Evolutionary conservation across 2,797 vertebrate genomes (phyloP).

Genomic region (Eulemur coronatus): DNA sequence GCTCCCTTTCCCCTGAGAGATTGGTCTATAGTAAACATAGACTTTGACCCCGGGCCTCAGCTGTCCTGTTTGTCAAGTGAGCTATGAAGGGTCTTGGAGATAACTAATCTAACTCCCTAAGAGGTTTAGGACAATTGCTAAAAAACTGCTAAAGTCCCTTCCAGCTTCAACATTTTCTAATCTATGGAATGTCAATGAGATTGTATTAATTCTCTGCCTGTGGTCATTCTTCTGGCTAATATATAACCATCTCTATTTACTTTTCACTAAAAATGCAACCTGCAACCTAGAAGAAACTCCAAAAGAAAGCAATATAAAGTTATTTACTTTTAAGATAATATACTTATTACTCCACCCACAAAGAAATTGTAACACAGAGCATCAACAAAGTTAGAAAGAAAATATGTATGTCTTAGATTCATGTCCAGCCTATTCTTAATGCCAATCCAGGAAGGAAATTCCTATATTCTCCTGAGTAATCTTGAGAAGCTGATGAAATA

Average conservation of each 20-base stretch:
- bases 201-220: background rate
- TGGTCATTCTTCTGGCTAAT: conserved; percentile 49
- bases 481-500: conserved; percentile 36
- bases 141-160: conserved; percentile 22
- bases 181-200: conserved; percentile 32
- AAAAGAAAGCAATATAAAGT: conserved; percentile 33
- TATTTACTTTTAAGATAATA: conserved; percentile 14
- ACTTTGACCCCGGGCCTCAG: conserved; percentile 40
- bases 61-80: conserved; percentile 57
- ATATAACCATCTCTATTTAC: conserved; percentile 43
- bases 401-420: conserved; percentile 20
- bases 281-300: background rate
- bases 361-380: conserved; percentile 26
- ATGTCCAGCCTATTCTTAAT: conserved; percentile 42
- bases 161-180: conserved; percentile 40
- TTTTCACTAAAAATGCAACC: conserved; percentile 51
- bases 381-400: background rate
- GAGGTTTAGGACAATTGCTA: conserved; percentile 40
- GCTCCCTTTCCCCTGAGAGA: conserved; percentile 29
- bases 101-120: conserved; percentile 52
- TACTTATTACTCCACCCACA: background rate
- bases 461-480: background rate
- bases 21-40: conserved; percentile 51
- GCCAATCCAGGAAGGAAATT: conserved; percentile 50
- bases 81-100: conserved; percentile 29